Percentiles rank a stretch among this genome's conserved stretches.
These are phyloP conservation scores for Syrmaticus mikado DNA, from an alignment of 2,113 vertebrate genomes.

Conservation along the genomic window DNA sequence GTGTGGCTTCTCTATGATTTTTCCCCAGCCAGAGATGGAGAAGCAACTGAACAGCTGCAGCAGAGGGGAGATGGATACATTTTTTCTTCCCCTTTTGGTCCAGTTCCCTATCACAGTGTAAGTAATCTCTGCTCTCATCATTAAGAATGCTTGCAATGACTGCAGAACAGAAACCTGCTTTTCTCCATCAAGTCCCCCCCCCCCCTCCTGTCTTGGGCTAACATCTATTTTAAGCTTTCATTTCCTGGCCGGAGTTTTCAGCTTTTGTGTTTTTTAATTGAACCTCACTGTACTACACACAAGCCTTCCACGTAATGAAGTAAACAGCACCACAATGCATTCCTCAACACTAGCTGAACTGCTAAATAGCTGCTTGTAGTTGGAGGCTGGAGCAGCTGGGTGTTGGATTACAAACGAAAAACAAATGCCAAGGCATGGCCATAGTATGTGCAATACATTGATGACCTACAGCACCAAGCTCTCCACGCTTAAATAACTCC, in stretches of 20 bases:
- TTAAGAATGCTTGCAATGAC: slow-evolving; percentile 41
- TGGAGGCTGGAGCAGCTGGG: slow-evolving; percentile 62
- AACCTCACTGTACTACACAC: not conserved
- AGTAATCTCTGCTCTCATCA: slow-evolving; percentile 57
- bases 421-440: slow-evolving; percentile 67
- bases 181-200: not conserved
- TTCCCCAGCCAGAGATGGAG: slow-evolving; percentile 23
- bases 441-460: slow-evolving; percentile 37
- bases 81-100: not conserved
- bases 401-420: slow-evolving; percentile 66
- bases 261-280: not conserved
- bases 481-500: slow-evolving; percentile 23
- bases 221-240: not conserved
- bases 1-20: not conserved
- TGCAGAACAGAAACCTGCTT: not conserved
- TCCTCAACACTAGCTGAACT: slow-evolving; percentile 54
- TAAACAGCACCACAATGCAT: slow-evolving; percentile 66
- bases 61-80: not conserved
- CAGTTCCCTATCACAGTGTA: slow-evolving; percentile 41
- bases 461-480: slow-evolving; percentile 26
- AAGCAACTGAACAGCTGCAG: slow-evolving; percentile 62
- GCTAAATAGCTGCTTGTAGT: slow-evolving; percentile 60
- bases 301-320: not conserved
- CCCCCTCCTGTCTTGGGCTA: not conserved
- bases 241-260: not conserved